Conservation (phyloP, 37 sponge, comb jelly and placozoan species). For the Chondrosia reniformis region DNA sequence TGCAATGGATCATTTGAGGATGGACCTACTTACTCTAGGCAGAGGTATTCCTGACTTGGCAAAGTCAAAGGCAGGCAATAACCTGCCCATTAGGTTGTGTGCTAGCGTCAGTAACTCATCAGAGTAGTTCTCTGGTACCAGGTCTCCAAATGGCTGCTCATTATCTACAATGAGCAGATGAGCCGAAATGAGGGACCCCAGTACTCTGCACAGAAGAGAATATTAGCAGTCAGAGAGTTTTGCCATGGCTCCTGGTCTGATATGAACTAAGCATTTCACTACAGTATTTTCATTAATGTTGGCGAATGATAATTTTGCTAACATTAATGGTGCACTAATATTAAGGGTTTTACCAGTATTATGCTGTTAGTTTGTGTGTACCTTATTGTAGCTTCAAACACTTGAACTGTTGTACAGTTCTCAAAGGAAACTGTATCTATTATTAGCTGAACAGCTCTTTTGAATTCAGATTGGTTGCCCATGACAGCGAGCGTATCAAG, state of each 20-base stretch:
- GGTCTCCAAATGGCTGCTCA: constrained; percentile 56
- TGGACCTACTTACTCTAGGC: constrained; percentile 67
- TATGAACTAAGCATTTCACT: no score
- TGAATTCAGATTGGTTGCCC: constrained; percentile 87
- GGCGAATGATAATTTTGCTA: no score
- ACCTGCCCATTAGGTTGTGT: constrained; percentile 71
- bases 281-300: no score
- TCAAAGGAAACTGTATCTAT: constrained; percentile 79
- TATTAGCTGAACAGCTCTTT: constrained; percentile 71
- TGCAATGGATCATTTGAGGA: not conserved
- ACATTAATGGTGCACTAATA: no score
- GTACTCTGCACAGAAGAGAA: constrained; percentile 44
- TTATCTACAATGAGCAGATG: constrained; percentile 82
- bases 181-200: constrained; percentile 86
- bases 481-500: constrained; percentile 89
- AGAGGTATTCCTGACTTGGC: constrained; percentile 78
- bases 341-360: not conserved
- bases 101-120: constrained; percentile 82
- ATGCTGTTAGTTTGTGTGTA: not conserved
- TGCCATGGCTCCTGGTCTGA: not conserved
- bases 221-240: not conserved
- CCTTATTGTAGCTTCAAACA: constrained; percentile 98
- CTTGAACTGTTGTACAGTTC: constrained; percentile 87
- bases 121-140: constrained; percentile 61
- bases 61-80: constrained; percentile 92